Percentiles rank a stretch among this genome's conserved stretches.
These are phyloP conservation scores for Rhegmatorhina hoffmannsi DNA, from an alignment of 2,113 vertebrate genomes.

Conservation along the genomic window DNA sequence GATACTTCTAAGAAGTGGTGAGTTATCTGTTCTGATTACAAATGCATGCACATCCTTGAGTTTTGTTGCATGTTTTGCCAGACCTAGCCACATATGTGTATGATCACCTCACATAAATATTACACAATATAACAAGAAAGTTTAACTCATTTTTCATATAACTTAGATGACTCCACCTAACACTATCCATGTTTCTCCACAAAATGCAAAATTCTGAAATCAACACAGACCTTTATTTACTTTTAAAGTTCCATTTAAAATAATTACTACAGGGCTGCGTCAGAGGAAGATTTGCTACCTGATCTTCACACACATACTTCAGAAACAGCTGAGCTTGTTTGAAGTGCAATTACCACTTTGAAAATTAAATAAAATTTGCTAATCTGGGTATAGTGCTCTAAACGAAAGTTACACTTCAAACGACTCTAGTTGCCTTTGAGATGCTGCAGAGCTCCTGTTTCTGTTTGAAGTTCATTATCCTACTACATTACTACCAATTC, in stretches of 20 bases:
- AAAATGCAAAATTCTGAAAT: neutral
- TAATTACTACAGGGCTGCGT: neutral
- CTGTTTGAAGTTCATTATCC: neutral
- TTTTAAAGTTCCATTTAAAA: neutral
- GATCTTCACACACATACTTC: neutral
- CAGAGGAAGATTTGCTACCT: neutral
- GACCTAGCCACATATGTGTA: rapidly evolving
- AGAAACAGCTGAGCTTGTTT: neutral
- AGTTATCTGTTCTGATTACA: neutral
- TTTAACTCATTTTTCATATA: neutral
- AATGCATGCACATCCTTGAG: neutral
- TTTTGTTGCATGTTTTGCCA: neutral
- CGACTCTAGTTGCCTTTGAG: neutral
- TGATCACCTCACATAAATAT: neutral
- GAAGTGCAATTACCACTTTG: neutral
- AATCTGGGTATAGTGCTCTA: neutral
- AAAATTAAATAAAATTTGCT: neutral
- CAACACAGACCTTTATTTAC: neutral
- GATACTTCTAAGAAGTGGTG: neutral
- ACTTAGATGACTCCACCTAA: neutral
- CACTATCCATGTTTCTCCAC: neutral
- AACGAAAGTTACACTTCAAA: neutral
- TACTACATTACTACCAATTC: neutral
- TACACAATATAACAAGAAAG: neutral
- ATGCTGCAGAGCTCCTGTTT: neutral